Conservation (phyloP, 2,888 invertebrate species). For the Dryobotodes eremita region DNA sequence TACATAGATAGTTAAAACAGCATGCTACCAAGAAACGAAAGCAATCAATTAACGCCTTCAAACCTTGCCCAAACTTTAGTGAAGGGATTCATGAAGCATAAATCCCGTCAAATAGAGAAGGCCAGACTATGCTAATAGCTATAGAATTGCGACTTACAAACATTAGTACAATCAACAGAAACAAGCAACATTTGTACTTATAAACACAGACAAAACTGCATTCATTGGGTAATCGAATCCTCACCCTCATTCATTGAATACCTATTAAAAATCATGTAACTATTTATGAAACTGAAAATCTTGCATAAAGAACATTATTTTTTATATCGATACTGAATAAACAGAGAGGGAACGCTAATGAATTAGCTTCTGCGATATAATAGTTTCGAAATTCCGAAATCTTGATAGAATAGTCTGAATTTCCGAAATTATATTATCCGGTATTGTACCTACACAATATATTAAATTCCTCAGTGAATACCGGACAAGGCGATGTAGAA, state of each 20-base stretch:
- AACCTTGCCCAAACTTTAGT: slow-evolving; percentile 49
- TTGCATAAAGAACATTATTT: not conserved
- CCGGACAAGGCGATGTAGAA: slow-evolving; percentile 23
- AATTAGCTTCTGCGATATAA: not conserved
- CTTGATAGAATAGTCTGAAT: not conserved
- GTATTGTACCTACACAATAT: no score
- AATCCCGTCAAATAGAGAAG: slow-evolving; percentile 67
- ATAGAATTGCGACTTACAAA: not conserved
- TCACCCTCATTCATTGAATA: not conserved
- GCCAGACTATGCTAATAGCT: slow-evolving; percentile 33
- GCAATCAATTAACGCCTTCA: slow-evolving; percentile 11
- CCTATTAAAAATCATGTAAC: not conserved
- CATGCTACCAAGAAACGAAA: slow-evolving; percentile 10
- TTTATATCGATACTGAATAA: not conserved
- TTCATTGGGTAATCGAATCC: not conserved
- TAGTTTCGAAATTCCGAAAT: not conserved
- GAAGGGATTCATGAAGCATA: slow-evolving; percentile 68
- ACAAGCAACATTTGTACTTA: not conserved
- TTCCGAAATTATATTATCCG: slow-evolving; percentile 15
- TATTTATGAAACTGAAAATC: not conserved
- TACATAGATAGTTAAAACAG: not conserved
- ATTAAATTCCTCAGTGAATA: slow-evolving; percentile 41
- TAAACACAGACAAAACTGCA: not conserved
- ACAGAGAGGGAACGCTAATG: not conserved
- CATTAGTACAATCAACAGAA: not conserved